Conservation (phyloP, 2,113 vertebrate genomes). For the Corynorhinus townsendii region DNA sequence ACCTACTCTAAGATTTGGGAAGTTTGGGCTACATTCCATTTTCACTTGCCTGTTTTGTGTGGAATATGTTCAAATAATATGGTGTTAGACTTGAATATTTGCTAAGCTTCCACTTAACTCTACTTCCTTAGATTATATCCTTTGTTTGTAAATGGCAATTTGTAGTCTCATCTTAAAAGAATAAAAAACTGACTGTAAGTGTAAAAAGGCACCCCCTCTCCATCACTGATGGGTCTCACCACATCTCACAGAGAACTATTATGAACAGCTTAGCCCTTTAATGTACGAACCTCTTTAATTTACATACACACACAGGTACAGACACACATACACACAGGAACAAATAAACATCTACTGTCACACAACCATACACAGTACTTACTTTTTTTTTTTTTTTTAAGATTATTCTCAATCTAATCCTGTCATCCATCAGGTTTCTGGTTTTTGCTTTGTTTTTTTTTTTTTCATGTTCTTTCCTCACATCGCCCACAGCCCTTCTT, state of each 20-base stretch:
- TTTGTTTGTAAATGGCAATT: neutral
- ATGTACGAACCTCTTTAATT: too few relatives aligned
- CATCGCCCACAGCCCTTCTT: neutral
- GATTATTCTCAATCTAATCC: neutral
- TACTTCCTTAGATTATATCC: neutral
- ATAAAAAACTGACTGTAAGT: neutral
- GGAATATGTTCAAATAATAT: neutral
- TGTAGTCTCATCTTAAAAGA: neutral
- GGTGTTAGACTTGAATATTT: neutral
- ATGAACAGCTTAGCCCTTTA: neutral
- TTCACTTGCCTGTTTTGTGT: neutral
- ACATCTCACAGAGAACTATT: too few relatives aligned
- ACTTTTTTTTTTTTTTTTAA: too few relatives aligned
- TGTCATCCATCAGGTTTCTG: neutral
- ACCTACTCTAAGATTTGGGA: neutral
- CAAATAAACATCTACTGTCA: neutral
- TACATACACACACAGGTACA: neutral
- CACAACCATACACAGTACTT: neutral
- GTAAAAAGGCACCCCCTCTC: rapidly evolving
- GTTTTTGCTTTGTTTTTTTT: neutral
- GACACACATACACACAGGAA: neutral
- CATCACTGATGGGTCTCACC: neutral
- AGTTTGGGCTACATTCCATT: neutral
- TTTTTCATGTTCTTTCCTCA: neutral
- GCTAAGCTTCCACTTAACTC: neutral